A percentile compares a stretch with the other conserved stretches of the same genome.
These are phyloP conservation scores for Himalopsyche japonica DNA, from an alignment of 2,888 invertebrate genomes.

Conservation along the genomic window DNA sequence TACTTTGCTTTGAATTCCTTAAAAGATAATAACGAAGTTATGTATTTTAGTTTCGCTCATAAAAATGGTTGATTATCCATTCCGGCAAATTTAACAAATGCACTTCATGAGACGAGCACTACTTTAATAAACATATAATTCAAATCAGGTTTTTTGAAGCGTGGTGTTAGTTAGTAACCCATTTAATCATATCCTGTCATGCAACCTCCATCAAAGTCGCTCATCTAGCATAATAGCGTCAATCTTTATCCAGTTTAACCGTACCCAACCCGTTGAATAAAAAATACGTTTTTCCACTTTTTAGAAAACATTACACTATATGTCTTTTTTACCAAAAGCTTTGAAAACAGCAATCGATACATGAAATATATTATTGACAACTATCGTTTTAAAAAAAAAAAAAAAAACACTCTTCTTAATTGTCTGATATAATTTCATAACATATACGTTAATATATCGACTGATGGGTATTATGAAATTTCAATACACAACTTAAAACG, in stretches of 20 bases:
- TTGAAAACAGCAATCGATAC: too few relatives aligned
- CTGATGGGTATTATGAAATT: too few relatives aligned
- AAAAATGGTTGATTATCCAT: neutral
- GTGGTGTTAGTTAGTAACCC: constrained; percentile 12
- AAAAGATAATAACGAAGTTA: neutral
- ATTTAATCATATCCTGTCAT: constrained; percentile 18
- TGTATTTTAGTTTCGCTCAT: neutral
- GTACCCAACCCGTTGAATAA: neutral
- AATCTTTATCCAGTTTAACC: neutral
- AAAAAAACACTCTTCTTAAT: too few relatives aligned
- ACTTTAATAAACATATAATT: neutral
- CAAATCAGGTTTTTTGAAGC: neutral
- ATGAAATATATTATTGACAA: too few relatives aligned
- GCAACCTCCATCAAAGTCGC: constrained; percentile 9
- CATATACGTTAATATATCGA: too few relatives aligned
- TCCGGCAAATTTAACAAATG: neutral
- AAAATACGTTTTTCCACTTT: neutral
- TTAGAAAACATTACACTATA: too few relatives aligned
- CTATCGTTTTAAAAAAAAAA: too few relatives aligned
- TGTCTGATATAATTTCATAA: too few relatives aligned
- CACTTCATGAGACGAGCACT: neutral
- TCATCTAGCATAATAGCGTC: neutral
- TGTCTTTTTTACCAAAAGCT: too few relatives aligned
- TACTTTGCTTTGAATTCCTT: neutral
- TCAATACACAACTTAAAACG: too few relatives aligned